These are phyloP conservation scores for Cheilosia vulpina DNA, from an alignment of 2,888 invertebrate genomes.

Conservation along the genomic window DNA sequence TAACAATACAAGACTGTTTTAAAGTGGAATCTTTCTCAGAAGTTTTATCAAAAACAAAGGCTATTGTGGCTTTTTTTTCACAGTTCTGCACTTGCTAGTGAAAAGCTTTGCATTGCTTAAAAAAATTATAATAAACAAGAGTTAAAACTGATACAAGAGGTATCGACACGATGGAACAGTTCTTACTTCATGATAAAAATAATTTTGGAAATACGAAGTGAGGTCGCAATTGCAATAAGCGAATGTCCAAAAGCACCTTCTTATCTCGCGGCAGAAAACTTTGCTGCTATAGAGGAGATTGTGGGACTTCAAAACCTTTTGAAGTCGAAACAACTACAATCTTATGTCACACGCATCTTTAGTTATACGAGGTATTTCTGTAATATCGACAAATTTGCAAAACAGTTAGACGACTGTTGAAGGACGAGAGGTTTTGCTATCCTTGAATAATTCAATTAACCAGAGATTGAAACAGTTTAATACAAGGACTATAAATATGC, in stretches of 20 bases:
- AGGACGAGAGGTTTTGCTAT: conserved; percentile 17
- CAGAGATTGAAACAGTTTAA: conserved; percentile 16
- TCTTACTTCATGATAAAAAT: conserved; percentile 11
- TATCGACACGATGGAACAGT: conserved; percentile 9
- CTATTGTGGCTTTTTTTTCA: conserved; percentile 16
- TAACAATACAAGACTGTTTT: conserved; percentile 6
- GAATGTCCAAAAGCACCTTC: conserved; percentile 23
- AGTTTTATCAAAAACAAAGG: conserved; percentile 10
- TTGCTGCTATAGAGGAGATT: conserved; percentile 23
- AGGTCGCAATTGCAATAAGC: conserved; percentile 29
- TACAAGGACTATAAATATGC: conserved; percentile 12
- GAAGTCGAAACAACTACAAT: conserved; percentile 14
- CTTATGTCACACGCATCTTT: no score
- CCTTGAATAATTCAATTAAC: conserved; percentile 15
- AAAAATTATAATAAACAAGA: conserved; percentile 3
- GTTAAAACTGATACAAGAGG: conserved; percentile 4
- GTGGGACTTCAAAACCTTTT: conserved; percentile 8
- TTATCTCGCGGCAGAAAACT: conserved; percentile 13
- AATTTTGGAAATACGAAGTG: conserved; percentile 12
- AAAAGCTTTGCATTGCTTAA: conserved; percentile 8
- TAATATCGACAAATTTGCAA: conserved; percentile 14
- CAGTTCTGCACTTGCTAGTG: conserved; percentile 10
- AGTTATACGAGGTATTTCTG: conserved; percentile 27
- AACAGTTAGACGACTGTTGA: conserved; percentile 24
- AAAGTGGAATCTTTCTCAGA: background rate